Evolutionary conservation across 2,797 vertebrate species (phyloP).

Genomic region (Gymnopithys bicolor): DNA sequence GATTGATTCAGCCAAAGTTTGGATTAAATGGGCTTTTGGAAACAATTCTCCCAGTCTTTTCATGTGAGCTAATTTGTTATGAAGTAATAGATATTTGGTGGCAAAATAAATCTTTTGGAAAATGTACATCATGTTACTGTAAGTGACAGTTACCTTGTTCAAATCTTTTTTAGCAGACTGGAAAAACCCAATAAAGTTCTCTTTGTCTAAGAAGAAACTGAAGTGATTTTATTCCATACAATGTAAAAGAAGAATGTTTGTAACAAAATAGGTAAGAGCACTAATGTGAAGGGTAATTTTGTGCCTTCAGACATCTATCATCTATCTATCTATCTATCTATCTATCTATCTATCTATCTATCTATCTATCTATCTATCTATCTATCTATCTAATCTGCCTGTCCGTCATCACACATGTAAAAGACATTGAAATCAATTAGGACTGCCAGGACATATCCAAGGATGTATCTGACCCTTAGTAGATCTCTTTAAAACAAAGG

Average conservation of each 20-base stretch:
- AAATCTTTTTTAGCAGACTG: background rate
- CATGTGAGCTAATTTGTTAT: background rate
- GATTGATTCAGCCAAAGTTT: background rate
- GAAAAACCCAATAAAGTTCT: background rate
- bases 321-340: background rate
- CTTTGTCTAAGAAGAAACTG: background rate
- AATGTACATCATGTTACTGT: background rate
- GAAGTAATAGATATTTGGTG: background rate
- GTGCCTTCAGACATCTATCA: background rate
- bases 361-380: no score
- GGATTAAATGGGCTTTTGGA: slow-evolving; percentile 15
- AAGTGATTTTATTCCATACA: background rate
- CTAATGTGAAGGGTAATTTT: background rate
- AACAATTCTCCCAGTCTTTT: background rate
- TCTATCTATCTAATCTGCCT: background rate
- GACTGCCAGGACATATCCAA: background rate
- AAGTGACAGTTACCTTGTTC: background rate
- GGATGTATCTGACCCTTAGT: background rate
- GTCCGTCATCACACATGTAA: background rate
- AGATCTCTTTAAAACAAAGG: background rate
- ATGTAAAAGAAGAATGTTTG: background rate
- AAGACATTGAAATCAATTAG: background rate
- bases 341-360: background rate
- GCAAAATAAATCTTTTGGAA: background rate
- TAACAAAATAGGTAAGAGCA: background rate